Conservation (phyloP, 2,888 invertebrate genomes). For the Esperia sulphurella region DNA sequence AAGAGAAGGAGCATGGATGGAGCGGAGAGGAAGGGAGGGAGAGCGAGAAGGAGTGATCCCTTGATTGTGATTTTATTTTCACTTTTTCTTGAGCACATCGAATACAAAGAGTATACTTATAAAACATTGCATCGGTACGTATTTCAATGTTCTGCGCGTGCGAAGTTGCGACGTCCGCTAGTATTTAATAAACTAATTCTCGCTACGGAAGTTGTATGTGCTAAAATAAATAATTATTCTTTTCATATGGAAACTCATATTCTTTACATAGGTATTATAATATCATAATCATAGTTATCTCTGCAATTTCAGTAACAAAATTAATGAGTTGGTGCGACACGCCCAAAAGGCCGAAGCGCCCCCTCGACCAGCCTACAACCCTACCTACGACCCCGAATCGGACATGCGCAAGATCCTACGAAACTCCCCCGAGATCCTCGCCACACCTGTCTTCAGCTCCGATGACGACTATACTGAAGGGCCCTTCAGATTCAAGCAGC, state of each 20-base stretch:
- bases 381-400: conserved; percentile 62
- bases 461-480: conserved; percentile 81
- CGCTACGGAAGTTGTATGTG: not conserved
- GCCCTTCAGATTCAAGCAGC: conserved; percentile 83
- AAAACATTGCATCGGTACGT: no score
- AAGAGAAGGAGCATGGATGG: no score
- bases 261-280: no score
- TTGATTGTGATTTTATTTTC: no score
- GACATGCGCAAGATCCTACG: conserved; percentile 70
- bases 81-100: no score
- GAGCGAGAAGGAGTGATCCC: no score
- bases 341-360: conserved; percentile 56
- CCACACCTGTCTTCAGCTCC: conserved; percentile 64
- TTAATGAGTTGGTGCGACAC: conserved; percentile 66
- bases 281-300: not conserved
- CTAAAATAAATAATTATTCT: no score
- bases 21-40: no score
- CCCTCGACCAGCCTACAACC: conserved; percentile 50
- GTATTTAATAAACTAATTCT: not conserved
- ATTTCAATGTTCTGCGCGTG: no score
- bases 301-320: conserved; percentile 62
- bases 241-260: no score
- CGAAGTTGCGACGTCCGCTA: no score
- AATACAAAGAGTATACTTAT: no score
- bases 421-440: conserved; percentile 69